A percentile compares a stretch with the other conserved stretches of the same genome.
phyloP scores from a whole-genome alignment of 1,140 invertebrate genomes.

The Cyphomyrmex costatus region DNA sequence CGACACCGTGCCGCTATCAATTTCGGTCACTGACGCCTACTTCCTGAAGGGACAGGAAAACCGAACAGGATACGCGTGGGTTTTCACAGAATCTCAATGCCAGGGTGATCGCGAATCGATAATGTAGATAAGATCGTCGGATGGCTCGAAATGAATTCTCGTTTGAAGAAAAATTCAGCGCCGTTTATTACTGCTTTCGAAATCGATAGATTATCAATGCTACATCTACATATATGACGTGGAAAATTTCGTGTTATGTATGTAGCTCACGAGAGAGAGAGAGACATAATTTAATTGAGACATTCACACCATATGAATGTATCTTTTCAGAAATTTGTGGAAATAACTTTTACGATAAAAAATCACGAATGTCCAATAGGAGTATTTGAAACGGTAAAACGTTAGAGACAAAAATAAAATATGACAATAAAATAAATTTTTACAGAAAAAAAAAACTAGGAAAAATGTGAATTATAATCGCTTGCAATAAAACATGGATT shows the following conservation, averaged over 20 bases:
- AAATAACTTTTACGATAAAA: not conserved
- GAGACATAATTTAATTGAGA: not conserved
- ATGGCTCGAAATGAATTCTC: not conserved
- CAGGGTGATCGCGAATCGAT: constrained; percentile 35
- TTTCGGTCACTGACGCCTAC: constrained; percentile 66
- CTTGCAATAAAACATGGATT: not conserved
- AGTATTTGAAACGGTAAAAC: not conserved
- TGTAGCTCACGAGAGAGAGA: not conserved
- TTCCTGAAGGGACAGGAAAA: constrained; percentile 56
- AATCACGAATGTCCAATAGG: not conserved
- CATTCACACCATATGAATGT: not conserved
- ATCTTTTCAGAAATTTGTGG: not conserved
- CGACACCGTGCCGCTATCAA: constrained; percentile 55
- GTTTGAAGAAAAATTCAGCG: not conserved
- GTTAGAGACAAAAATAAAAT: not conserved
- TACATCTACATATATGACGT: too few species aligned
- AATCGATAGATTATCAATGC: constrained; percentile 31
- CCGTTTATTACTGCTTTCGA: not conserved
- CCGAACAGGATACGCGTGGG: constrained; percentile 48
- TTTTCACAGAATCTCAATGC: constrained; percentile 19
- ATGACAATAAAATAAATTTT: not conserved
- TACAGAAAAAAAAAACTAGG: not conserved
- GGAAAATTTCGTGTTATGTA: constrained; percentile 28
- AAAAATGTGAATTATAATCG: not conserved
- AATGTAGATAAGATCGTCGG: not conserved